Conservation (phyloP, 2,888 invertebrate genomes). For the Stomorhina lunata region DNA sequence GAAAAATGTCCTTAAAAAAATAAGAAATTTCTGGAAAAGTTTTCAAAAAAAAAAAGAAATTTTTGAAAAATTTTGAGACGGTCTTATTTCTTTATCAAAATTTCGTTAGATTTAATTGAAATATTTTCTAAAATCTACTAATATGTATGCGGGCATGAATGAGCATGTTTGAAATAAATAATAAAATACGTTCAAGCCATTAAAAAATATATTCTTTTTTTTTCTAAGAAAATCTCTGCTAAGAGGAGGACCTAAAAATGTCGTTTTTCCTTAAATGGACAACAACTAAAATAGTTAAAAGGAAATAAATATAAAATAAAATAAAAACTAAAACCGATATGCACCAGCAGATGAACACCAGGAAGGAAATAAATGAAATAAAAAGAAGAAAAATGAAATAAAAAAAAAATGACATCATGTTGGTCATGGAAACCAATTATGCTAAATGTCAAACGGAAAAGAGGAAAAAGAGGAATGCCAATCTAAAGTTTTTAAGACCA, state of each 20-base stretch:
- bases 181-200: slow-evolving; percentile 29
- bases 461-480: neutral
- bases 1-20: too few relatives aligned
- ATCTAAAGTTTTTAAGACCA: neutral
- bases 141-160: neutral
- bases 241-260: neutral
- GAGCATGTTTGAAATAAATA: slow-evolving; percentile 15
- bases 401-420: neutral
- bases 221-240: neutral
- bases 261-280: slow-evolving; percentile 12
- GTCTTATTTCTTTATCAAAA: too few relatives aligned
- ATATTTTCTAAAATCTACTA: neutral
- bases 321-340: neutral
- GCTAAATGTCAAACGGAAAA: neutral
- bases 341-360: neutral
- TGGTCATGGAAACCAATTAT: slow-evolving; percentile 28
- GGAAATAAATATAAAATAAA: neutral
- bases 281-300: slow-evolving; percentile 30
- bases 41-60: too few relatives aligned
- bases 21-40: too few relatives aligned
- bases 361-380: neutral
- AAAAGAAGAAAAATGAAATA: neutral
- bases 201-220: slow-evolving; percentile 20
- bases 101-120: slow-evolving; percentile 17
- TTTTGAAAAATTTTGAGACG: too few relatives aligned